A percentile compares a stretch with the other conserved stretches of the same genome.
These are phyloP conservation scores for Protobothrops mucrosquamatus DNA, from an alignment of 2,113 vertebrate genomes.

Conservation along the genomic window DNA sequence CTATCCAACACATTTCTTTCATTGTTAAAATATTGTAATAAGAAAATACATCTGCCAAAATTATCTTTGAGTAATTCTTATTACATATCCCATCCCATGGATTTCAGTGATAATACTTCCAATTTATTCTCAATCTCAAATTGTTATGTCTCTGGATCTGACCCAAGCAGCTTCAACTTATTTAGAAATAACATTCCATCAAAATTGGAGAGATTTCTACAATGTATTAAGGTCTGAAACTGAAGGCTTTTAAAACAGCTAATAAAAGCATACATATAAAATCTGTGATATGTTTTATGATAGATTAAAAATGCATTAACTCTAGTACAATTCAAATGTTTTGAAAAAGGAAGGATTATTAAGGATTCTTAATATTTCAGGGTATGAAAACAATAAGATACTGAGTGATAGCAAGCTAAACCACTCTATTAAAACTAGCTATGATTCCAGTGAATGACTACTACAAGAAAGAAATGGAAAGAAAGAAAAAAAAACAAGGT, in stretches of 20 bases:
- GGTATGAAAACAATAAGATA: slow-evolving; percentile 51
- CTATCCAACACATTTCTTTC: background rate
- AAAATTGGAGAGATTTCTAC: background rate
- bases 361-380: slow-evolving; percentile 48
- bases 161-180: slow-evolving; percentile 1
- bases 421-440: slow-evolving; percentile 47
- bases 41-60: background rate
- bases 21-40: background rate
- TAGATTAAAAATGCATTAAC: slow-evolving; percentile 56
- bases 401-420: slow-evolving; percentile 56
- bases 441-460: slow-evolving; percentile 74
- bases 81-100: background rate
- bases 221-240: background rate
- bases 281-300: slow-evolving; percentile 38
- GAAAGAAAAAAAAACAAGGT: slow-evolving; percentile 70
- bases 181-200: background rate
- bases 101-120: background rate
- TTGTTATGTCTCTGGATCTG: background rate
- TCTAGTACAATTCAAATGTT: slow-evolving; percentile 46
- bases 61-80: background rate
- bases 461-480: slow-evolving; percentile 14
- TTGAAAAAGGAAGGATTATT: slow-evolving; percentile 35
- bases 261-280: slow-evolving; percentile 22
- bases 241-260: slow-evolving; percentile 3
- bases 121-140: background rate